Base-by-base conservation (phyloP, 2,888 invertebrate genomes). In the Zaprionus obscuricornis region DNA sequence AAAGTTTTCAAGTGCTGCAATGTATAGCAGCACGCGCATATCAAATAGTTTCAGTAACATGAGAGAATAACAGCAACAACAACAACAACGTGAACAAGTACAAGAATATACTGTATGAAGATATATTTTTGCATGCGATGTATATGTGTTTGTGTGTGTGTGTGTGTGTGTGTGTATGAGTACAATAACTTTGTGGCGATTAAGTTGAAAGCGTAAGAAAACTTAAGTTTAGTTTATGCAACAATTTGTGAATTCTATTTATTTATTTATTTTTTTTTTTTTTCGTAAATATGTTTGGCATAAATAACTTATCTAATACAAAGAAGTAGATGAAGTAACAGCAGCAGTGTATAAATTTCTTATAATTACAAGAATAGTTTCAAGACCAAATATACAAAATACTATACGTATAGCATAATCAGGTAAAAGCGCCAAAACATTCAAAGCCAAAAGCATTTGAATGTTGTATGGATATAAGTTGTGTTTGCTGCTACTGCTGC, bases 191-290 rank as follows among this genome's bases (percentile, higher is more conserved):
- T 20, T 40, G 27, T 40, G 46, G 57, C 72, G 76, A 81, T 77
- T 78, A 75, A 64, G 73, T 45, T 74, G 56, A 63, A 43, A 60
- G 50, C 24, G 42, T 24, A 22, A n/a, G n/a, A n/a, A n/a, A 14
- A 24, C 18, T 36, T 42, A 69, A 66, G 52, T 74, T 69, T 59
- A 55, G 49, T 58, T 65, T 50, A 46, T 10, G 20, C 18, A 76
- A 66, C 68, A 74, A 68, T 76, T 68, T 46, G 65, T 40, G 54
- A 45, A 69, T 69, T 66, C 58, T 60, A 78, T 76, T 79, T 65
- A 29, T 64, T n/a, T n/a, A n/a, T n/a, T n/a, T n/a, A 73, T 62
- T 57, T 43, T 49, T 58, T 56, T 31, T 26, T 5, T 31, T 11
- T 31, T 31, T 5, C 31, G 5, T 11, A 60, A 62, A 56, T 56